A percentile compares a stretch with the other conserved stretches of the same genome.
phyloP scores from a whole-genome alignment of 1,140 invertebrate genomes.

The Lepidurus packardi region DNA sequence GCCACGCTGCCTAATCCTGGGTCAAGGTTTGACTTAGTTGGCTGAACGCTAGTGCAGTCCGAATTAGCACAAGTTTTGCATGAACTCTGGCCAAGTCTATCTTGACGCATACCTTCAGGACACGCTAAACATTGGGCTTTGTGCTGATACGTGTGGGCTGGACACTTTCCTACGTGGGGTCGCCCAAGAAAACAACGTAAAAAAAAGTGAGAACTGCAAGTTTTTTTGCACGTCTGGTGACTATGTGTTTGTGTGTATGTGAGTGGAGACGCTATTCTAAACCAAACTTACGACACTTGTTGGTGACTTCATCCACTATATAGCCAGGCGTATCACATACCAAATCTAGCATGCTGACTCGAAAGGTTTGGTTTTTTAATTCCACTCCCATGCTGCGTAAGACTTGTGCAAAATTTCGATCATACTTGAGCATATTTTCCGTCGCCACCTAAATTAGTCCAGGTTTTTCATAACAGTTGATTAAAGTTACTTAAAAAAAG shows the following conservation, averaged over 20 bases:
- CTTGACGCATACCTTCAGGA: slow-evolving; percentile 26
- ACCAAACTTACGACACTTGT: slow-evolving; percentile 33
- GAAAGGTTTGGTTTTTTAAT: slow-evolving; percentile 23
- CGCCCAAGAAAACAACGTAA: neutral
- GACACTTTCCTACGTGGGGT: slow-evolving; percentile 31
- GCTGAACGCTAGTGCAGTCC: neutral
- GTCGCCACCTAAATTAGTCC: slow-evolving; percentile 24
- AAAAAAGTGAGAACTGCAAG: neutral
- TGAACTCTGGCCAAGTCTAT: slow-evolving; percentile 26
- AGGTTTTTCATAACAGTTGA: neutral
- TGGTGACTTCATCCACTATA: slow-evolving; percentile 29
- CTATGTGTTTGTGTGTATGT: neutral
- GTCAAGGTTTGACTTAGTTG: neutral
- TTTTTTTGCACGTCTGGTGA: neutral
- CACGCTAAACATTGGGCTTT: slow-evolving; percentile 28
- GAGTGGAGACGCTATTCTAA: neutral
- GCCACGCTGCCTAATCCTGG: slow-evolving; percentile 6
- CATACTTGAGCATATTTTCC: slow-evolving; percentile 26
- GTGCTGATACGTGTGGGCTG: slow-evolving; percentile 28
- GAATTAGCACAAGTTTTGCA: slow-evolving; percentile 27
- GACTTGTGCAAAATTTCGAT: slow-evolving; percentile 23
- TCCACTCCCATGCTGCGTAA: slow-evolving; percentile 12
- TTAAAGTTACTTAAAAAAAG: neutral
- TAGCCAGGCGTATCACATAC: slow-evolving; percentile 28
- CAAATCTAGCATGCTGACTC: slow-evolving; percentile 30